A percentile compares a stretch with the other conserved stretches of the same genome.
phyloP scores from a whole-genome alignment of 2,888 invertebrate species.

The Poecilus cupreus region DNA sequence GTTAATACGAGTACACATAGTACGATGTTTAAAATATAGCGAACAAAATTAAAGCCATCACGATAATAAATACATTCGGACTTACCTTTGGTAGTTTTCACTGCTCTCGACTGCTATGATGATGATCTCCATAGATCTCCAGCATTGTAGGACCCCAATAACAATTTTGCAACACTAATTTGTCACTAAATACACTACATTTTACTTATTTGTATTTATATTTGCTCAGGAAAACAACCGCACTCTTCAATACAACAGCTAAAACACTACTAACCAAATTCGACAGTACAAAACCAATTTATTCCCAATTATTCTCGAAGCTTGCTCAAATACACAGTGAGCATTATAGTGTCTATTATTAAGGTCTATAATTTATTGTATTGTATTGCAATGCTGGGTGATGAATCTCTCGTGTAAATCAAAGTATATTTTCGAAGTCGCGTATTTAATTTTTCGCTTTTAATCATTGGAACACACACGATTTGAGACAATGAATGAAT shows the following conservation, averaged over 20 bases:
- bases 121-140: not conserved
- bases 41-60: no score
- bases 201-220: not conserved
- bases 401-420: not conserved
- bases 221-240: not conserved
- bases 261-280: not conserved
- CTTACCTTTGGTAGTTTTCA: not conserved
- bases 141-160: not conserved
- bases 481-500: slow-evolving; percentile 39
- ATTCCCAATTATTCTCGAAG: not conserved
- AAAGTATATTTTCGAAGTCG: slow-evolving; percentile 18
- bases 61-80: not conserved
- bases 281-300: not conserved
- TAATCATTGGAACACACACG: slow-evolving; percentile 15
- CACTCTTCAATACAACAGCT: not conserved
- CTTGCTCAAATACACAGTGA: not conserved
- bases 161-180: slow-evolving; percentile 2
- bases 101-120: not conserved
- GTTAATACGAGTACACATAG: no score
- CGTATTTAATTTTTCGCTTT: not conserved
- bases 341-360: not conserved
- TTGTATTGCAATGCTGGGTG: not conserved
- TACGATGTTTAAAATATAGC: no score
- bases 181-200: not conserved
- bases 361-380: not conserved